Conservation (phyloP, 2,888 invertebrate species). For the Idaea straminata region DNA sequence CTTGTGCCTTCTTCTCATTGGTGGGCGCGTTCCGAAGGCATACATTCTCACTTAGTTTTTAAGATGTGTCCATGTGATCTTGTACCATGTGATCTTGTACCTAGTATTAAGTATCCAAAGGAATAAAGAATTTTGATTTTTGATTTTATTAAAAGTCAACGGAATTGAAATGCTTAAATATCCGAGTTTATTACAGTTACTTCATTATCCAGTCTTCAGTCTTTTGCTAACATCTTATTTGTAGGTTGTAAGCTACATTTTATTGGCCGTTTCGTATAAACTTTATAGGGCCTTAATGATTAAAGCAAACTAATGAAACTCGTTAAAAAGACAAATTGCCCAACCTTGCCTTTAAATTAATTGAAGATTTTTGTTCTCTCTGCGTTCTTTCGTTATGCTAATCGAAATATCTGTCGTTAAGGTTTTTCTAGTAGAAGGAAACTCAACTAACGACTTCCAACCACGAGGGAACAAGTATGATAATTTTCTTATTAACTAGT, state of each 20-base stretch:
- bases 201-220: not conserved
- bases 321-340: slow-evolving; percentile 17
- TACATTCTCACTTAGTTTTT: too few species aligned
- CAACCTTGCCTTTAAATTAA: slow-evolving; percentile 14
- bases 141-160: not conserved
- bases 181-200: not conserved
- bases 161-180: not conserved
- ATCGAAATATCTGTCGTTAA: slow-evolving; percentile 8
- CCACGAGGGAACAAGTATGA: not conserved
- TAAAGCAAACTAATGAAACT: slow-evolving; percentile 11
- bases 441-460: slow-evolving; percentile 2
- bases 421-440: slow-evolving; percentile 2
- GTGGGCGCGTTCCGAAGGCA: too few species aligned
- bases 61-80: too few species aligned
- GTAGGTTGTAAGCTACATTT: not conserved
- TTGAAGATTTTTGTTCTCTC: slow-evolving; percentile 9
- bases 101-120: too few species aligned
- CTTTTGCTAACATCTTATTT: slow-evolving; percentile 1
- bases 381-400: slow-evolving; percentile 14
- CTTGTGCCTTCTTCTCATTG: too few species aligned
- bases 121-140: too few species aligned
- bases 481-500: not conserved
- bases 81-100: too few species aligned
- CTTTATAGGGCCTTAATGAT: not conserved
- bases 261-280: slow-evolving; percentile 1